These are phyloP conservation scores for Tapirus terrestris DNA, from an alignment of 2,113 vertebrate genomes.

Conservation along the genomic window DNA sequence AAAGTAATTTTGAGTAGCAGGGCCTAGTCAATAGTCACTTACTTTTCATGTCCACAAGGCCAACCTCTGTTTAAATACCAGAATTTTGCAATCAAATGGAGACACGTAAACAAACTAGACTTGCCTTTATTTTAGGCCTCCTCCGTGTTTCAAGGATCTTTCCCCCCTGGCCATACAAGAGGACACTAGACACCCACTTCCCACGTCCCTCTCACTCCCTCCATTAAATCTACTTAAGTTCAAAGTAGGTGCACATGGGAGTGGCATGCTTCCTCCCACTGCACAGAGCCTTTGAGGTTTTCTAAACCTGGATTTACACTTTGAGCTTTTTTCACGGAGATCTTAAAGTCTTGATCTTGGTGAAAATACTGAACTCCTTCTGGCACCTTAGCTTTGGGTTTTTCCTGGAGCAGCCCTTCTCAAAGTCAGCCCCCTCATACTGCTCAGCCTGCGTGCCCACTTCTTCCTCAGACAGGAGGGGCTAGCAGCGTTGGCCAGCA, in stretches of 20 bases:
- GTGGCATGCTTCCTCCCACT: background rate
- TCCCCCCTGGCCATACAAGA: background rate
- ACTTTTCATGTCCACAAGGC: background rate
- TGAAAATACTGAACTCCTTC: conserved; percentile 14
- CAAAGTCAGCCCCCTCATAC: background rate
- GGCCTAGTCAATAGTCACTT: background rate
- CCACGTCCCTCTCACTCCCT: background rate
- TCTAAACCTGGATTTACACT: background rate
- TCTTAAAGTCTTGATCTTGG: conserved; percentile 66
- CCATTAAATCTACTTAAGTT: background rate
- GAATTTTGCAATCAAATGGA: background rate
- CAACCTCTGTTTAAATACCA: conserved; percentile 20
- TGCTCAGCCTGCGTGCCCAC: background rate
- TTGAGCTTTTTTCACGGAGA: conserved; percentile 12
- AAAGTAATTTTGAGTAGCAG: background rate
- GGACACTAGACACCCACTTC: background rate
- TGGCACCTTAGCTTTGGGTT: background rate
- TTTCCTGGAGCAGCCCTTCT: background rate
- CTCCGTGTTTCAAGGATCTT: background rate
- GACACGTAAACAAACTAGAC: background rate
- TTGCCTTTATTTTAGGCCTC: background rate
- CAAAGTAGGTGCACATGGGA: background rate
- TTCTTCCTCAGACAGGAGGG: background rate
- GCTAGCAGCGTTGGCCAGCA: background rate
- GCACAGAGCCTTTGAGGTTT: background rate